Evolutionary conservation across 1,140 invertebrate species (phyloP).

Genomic region (Hylyphantes graminicola): DNA sequence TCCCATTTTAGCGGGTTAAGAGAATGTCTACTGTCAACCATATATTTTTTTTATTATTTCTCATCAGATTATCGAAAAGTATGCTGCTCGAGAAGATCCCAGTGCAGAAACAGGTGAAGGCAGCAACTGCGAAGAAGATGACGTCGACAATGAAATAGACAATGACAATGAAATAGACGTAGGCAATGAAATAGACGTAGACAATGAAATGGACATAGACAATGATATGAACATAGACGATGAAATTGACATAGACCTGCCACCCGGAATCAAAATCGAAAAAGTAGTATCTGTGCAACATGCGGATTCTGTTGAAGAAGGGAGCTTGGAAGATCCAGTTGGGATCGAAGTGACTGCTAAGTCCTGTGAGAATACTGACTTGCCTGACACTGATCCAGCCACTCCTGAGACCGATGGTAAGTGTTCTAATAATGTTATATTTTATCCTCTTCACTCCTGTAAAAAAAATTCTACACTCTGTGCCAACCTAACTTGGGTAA

Average conservation of each 20-base stretch:
- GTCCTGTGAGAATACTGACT: neutral
- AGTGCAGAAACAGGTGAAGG: no score
- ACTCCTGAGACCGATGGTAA: conserved; percentile 20
- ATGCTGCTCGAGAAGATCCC: no score
- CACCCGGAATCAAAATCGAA: no score
- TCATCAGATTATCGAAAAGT: no score
- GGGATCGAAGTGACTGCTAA: neutral
- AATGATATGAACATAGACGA: neutral
- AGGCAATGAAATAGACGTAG: neutral
- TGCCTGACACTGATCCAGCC: conserved; percentile 10
- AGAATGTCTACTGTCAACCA: no score
- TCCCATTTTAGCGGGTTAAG: no score
- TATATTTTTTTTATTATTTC: no score
- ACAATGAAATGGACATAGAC: neutral
- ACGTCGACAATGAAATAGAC: no score
- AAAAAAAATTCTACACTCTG: neutral
- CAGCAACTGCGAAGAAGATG: no score
- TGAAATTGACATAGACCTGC: neutral
- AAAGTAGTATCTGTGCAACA: no score
- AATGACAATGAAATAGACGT: no score
- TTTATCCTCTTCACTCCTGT: neutral
- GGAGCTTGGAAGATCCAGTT: neutral
- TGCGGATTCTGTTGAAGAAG: neutral
- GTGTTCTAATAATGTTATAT: neutral
- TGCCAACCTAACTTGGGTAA: no score